Evolutionary conservation across 2,888 invertebrate genomes (phyloP), one percentile per base, ranked within the genome.

Genomic region (Teleogryllus oceanicus): DNA sequence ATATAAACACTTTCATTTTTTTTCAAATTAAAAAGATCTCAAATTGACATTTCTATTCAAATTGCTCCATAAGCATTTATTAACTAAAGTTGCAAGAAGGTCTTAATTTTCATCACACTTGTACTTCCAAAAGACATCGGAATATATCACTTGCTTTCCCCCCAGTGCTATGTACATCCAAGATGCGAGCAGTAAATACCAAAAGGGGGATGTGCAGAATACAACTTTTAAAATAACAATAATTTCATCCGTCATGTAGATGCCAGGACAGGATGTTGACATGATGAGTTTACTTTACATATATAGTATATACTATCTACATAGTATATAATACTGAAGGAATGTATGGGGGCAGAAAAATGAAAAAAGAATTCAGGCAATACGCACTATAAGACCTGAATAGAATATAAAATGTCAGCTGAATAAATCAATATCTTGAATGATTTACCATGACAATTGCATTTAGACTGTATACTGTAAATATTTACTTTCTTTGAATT

Each of bases 311-410:
- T 94, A 84, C 94, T 91, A 86, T 94, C 93, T 78, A 95, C 92
- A 85, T 93, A 95, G 85, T 95, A 95, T 78, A 96, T 90, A 78
- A 94, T 92, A 16, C 95, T 95, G 85, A 94, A 94, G 95, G 94
- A 83, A 93, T 90, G 86, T 96, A 96, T 90, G 94, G 92, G 94
- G 93, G 85, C 94, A 92, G 80, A 94, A 84, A 78, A 94, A 88
- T 82, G 93, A 85, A 94, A 94, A 75, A 94, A 88, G 51, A 91
- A 88, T 96, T 95, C 62, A 62, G 13, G 16, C 37, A 76, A 24
- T 76, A 76, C 4, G 21, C 76, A 76, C 76, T 76, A 1, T 76
- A 77, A n/a, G 49, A 24, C 37, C 37, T 3, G 16, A 77, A 37
- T 11, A 24, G 37, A 49, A 18, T 37, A 37, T 1, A 37, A 37